Percentiles rank a stretch among this genome's conserved stretches.
phyloP scores from a whole-genome alignment of 2,888 invertebrate genomes.

The Antheraea assamensis region DNA sequence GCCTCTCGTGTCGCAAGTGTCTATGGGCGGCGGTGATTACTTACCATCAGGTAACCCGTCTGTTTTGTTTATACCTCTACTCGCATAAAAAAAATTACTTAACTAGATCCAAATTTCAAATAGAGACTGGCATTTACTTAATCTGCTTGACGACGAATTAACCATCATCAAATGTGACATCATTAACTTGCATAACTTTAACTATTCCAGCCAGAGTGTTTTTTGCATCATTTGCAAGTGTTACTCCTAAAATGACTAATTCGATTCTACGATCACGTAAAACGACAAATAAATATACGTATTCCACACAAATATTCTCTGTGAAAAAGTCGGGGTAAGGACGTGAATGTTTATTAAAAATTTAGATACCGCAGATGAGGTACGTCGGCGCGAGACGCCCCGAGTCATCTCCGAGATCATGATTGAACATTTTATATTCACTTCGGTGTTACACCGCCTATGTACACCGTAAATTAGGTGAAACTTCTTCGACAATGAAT shows the following conservation, averaged over 20 bases:
- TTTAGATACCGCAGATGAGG: conserved; percentile 51
- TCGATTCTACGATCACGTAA: background rate
- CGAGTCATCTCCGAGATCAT: conserved; percentile 60
- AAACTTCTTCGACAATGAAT: background rate
- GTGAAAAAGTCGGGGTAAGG: conserved; percentile 19
- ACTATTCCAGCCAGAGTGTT: background rate
- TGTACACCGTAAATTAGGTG: conserved; percentile 13
- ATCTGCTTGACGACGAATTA: background rate
- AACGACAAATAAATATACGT: background rate
- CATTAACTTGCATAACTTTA: background rate
- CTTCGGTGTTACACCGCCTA: conserved; percentile 43
- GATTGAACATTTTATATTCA: conserved; percentile 68
- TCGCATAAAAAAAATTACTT: no score
- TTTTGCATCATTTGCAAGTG: no score
- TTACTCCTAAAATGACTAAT: background rate
- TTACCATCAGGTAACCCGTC: no score
- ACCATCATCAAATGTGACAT: background rate
- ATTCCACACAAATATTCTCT: background rate
- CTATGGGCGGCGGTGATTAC: no score
- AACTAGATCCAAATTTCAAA: no score
- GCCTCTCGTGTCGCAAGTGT: no score
- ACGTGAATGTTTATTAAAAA: conserved; percentile 55
- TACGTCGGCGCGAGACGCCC: conserved; percentile 39
- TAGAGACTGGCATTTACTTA: no score
- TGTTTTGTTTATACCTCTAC: no score